Base-by-base conservation (phyloP, 2,113 vertebrate genomes). In the Misgurnus mizolepis region DNA sequence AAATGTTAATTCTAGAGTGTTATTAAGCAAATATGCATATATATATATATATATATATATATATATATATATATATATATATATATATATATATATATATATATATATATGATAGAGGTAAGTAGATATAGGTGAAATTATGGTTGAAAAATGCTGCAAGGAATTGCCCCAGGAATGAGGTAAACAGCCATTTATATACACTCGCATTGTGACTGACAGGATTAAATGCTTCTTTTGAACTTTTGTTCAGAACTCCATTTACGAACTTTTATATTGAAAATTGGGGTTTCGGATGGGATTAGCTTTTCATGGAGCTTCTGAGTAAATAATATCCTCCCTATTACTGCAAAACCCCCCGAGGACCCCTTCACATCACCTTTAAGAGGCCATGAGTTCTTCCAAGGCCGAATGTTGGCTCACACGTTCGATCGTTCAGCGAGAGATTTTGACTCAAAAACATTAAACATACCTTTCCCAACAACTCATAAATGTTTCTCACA, bases 281-380 rank as follows among this genome's bases (percentile, higher is more conserved):
- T 4, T 22, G 15, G 22, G 18, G 3, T 0, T 12, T 17, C 40
- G 53, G 12, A 39, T 45, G 55, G 55, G 15, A 47, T 34, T 5
- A 22, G 53, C 80, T 71, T 74, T 84, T 83, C 81, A 53, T 49
- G 3, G 22, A 27, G 67, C 47, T n/a, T 6, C 67, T 39, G 53
- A 17, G 58, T 39, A 77, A 39, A 58, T 45, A n/a, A 55, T 34
- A 39, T 72, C 67, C 41, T 18, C 60, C 56, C 67, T 70, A 70
- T 82, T 60, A 65, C 9, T 56, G 49, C 67, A 56, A 12, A 49
- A 14, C 4, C 49, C 68, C 81, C 64, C 49, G 14, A 49, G 53
- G 81, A 47, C 40, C 62, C 22, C 22, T 71, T 69, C 22, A 49
- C 7, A 8, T 61, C 11, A 49, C 56, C 27, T 62, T 4, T 41